Conservation (phyloP, 1,140 invertebrate genomes). For the Marisa cornuarietis region DNA sequence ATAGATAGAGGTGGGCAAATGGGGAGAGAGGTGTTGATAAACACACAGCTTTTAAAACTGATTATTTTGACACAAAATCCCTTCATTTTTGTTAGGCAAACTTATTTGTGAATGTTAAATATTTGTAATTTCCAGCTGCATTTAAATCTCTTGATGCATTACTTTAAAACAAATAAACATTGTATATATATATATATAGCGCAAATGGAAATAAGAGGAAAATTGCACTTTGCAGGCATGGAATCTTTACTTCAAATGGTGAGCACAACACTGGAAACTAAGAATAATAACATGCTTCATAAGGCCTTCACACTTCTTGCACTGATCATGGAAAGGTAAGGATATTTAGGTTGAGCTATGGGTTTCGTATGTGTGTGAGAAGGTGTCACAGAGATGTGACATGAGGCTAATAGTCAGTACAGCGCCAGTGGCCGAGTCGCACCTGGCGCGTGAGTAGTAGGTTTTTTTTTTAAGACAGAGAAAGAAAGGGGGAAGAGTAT, state of each 20-base stretch:
- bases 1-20: background rate
- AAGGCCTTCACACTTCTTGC: slow-evolving; percentile 6
- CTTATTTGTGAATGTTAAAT: too few relatives aligned
- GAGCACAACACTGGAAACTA: background rate
- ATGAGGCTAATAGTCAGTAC: too few relatives aligned
- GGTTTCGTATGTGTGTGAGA: background rate
- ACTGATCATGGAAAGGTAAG: slow-evolving; percentile 2
- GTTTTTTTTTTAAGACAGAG: too few relatives aligned
- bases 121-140: too few relatives aligned
- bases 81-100: too few relatives aligned
- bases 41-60: background rate
- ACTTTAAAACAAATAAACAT: background rate
- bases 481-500: too few relatives aligned
- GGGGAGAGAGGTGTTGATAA: background rate
- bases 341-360: background rate
- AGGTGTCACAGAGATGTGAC: background rate
- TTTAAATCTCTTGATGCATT: background rate
- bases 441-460: too few relatives aligned
- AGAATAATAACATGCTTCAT: slow-evolving; percentile 1
- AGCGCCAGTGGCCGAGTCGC: too few relatives aligned
- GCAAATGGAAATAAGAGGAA: background rate
- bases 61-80: too few relatives aligned
- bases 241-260: slow-evolving; percentile 7
- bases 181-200: background rate
- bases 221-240: background rate